Conservation (phyloP, 2,113 vertebrate species). For the Triplophysa tibetana region DNA sequence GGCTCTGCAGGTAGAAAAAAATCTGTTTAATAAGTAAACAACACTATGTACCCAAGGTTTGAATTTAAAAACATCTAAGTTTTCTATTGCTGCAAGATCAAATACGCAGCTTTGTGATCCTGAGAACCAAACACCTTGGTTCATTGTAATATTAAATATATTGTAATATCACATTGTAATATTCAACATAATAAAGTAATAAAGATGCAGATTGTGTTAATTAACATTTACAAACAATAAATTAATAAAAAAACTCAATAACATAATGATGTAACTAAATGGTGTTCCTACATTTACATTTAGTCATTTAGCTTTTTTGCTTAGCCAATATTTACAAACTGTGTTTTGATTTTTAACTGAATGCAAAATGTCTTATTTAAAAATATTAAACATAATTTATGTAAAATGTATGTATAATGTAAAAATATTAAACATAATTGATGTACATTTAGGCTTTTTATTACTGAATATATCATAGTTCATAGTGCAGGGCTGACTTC, state of each 20-base stretch:
- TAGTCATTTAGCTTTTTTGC: background rate
- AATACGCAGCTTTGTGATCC: background rate
- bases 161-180: no score
- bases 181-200: background rate
- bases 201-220: background rate
- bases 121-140: background rate
- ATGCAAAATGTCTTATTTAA: no score
- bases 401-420: no score
- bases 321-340: background rate
- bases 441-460: no score
- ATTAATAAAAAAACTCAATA: background rate
- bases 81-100: background rate
- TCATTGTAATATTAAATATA: no score
- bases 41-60: background rate
- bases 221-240: background rate
- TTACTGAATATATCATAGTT: no score
- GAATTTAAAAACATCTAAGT: background rate
- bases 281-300: background rate
- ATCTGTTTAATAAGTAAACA: background rate
- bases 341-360: background rate
- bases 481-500: no score
- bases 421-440: no score
- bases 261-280: background rate
- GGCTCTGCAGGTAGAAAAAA: background rate
- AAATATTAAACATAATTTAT: no score